Evolutionary conservation across 2,797 vertebrate species (phyloP), one percentile per base, ranked within the genome.

Genomic region (Phylloscopus collybita): DNA sequence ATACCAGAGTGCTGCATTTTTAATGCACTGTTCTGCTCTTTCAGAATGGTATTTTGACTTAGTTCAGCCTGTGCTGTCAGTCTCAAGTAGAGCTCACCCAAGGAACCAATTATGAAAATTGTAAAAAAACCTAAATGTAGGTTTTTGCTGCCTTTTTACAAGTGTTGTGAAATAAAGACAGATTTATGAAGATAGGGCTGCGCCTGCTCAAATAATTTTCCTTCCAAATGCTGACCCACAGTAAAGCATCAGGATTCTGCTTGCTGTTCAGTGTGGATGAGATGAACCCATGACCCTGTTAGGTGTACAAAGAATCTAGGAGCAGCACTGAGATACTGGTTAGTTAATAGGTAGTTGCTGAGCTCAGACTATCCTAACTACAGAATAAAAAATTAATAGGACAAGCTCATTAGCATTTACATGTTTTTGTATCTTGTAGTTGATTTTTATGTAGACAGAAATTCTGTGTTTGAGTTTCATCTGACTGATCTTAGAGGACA

Each of bases 1-100:
- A 95, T 79, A 97, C 91, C 50, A 50, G 57, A 75, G 61, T 88
- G 40, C 66, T 96, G 56, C 74, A 91, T 96, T 95, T 95, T 94
- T 97, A 95, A 95, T 95, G 74, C 4, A 19, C 49, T 80, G 49
- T 56, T 90, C 45, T 5, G 1, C 44, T 86, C 70, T 80, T 94
- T 84, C 79, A 67, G 84, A 89, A 64, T 8, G 42, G 47, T 90
- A 8, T 91, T 91, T 93, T 91, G 85, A 61, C 62, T 78, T 86
- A 54, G 50, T 69, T 71, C 53, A 25, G 53, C 69, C 74, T 57
- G 25, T 79, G 22, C 72, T 5, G 6, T 61, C 36, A 45, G 60
- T 51, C 57, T 92, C 59, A 57, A 80, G 61, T 47, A 84, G 30
- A 79, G 20, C 25, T 72, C 1, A 3, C 61, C 32, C 44, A 34